Evolutionary conservation across 2,888 invertebrate genomes (phyloP), one percentile per base, ranked within the genome.

Genomic region (Adela reaumurella): DNA sequence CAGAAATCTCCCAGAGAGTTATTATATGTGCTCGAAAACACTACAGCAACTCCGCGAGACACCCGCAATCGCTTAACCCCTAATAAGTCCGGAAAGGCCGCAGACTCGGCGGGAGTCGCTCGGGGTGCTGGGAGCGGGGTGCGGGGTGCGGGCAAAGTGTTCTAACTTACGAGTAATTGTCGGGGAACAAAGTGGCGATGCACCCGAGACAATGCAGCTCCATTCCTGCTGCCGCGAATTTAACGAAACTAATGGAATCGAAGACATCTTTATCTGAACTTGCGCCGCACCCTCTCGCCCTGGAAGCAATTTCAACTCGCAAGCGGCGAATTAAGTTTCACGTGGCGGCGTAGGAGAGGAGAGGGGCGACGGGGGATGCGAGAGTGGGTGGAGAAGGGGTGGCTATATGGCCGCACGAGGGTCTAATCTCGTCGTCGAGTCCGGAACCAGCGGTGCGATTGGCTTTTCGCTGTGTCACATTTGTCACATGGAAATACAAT

Each of bases 51-150:
- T 35, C 14, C 11, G 35, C 8, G 35, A 24, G 24, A 24, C 24
- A 10, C 35, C 63, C 61, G 61, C 69, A 66, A 70, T 67, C 67
- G 70, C 69, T 70, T 68, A 68, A 65, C 65, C 64, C 67, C 68
- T 70, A 70, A 69, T 67, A 59, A 60, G 54, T 55, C 56, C 50
- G 47, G 43, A 46, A 16, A n/a, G 16, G 45, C 19, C 8, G 29
- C 17, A 35, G 35, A 35, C 11, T 35, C 35, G 11, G 35, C 35
- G 35, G 24, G 24, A 4, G 24, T 8, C 24, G 24, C 24, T 4
- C 5, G 24, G 24, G 5, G 24, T 19, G 43, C 49, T 46, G n/a
- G n/a, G n/a, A n/a, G n/a, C n/a, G n/a, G n/a, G n/a, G n/a, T n/a
- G n/a, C 29, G 35, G 42, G 48, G 49, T 49, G 50, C 52, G 47